phyloP scores from a whole-genome alignment of 2,888 invertebrate species.

The Uropetala carovei region DNA sequence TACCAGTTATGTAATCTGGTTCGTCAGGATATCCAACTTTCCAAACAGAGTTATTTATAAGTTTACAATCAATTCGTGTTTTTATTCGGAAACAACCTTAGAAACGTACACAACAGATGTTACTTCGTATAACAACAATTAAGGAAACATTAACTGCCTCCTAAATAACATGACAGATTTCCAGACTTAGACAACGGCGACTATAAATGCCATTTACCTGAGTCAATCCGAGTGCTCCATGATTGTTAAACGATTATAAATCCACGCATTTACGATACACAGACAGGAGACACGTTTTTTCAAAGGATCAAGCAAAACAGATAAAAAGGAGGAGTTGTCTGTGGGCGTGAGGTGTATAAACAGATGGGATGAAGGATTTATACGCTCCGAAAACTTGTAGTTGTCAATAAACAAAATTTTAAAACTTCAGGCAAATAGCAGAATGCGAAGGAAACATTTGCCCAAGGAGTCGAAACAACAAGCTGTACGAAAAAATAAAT shows the following conservation, averaged over 20 bases:
- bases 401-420: constrained; percentile 17
- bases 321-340: neutral
- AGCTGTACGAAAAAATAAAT: neutral
- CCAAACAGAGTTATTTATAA: too few relatives aligned
- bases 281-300: constrained; percentile 24
- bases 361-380: constrained; percentile 13
- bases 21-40: too few relatives aligned
- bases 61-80: too few relatives aligned
- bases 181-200: neutral
- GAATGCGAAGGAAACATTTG: neutral
- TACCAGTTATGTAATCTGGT: too few relatives aligned
- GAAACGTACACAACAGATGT: too few relatives aligned
- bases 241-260: constrained; percentile 2
- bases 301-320: neutral
- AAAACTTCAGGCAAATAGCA: neutral
- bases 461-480: neutral
- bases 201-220: neutral
- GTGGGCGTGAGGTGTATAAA: constrained; percentile 18
- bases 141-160: neutral
- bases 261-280: neutral
- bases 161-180: neutral
- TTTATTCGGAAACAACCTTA: too few relatives aligned
- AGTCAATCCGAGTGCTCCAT: neutral
- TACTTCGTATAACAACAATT: too few relatives aligned
- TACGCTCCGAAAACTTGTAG: constrained; percentile 11